Percentiles rank a stretch among this genome's conserved stretches.
phyloP scores from a whole-genome alignment of 2,888 invertebrate species.

The Agriopis leucophaearia region DNA sequence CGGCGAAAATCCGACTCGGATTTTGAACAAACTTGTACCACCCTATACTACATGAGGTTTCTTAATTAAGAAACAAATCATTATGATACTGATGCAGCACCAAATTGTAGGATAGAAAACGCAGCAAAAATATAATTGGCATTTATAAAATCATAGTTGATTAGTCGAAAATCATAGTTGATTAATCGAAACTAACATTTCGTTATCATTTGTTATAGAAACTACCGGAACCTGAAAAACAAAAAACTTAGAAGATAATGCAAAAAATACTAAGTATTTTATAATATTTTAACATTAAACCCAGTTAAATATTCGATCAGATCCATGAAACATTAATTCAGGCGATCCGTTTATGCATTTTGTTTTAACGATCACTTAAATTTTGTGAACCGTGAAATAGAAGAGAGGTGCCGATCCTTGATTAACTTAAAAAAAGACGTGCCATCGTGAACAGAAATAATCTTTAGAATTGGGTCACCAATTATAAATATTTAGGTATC shows the following conservation, averaged over 20 bases:
- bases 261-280: too few species aligned
- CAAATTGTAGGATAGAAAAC: too few species aligned
- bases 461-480: not conserved
- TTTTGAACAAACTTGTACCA: slow-evolving; percentile 22
- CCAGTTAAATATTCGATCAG: slow-evolving; percentile 47
- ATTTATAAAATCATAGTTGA: too few species aligned
- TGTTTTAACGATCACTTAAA: slow-evolving; percentile 64
- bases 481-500: not conserved
- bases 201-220: too few species aligned
- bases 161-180: too few species aligned
- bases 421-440: slow-evolving; percentile 52
- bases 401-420: slow-evolving; percentile 52
- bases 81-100: not conserved
- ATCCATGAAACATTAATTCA: slow-evolving; percentile 53
- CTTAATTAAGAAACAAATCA: slow-evolving; percentile 9
- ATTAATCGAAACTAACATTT: too few species aligned
- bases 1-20: slow-evolving; percentile 52
- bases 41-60: not conserved
- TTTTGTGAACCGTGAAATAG: slow-evolving; percentile 65
- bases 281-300: not conserved
- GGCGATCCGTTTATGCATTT: slow-evolving; percentile 57
- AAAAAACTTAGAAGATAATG: too few species aligned
- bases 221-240: too few species aligned
- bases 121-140: too few species aligned
- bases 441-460: slow-evolving; percentile 7